A percentile compares a stretch with the other conserved stretches of the same genome.
phyloP scores from a whole-genome alignment of 2,113 vertebrate species.

The Forbesichthys papilliferus region DNA sequence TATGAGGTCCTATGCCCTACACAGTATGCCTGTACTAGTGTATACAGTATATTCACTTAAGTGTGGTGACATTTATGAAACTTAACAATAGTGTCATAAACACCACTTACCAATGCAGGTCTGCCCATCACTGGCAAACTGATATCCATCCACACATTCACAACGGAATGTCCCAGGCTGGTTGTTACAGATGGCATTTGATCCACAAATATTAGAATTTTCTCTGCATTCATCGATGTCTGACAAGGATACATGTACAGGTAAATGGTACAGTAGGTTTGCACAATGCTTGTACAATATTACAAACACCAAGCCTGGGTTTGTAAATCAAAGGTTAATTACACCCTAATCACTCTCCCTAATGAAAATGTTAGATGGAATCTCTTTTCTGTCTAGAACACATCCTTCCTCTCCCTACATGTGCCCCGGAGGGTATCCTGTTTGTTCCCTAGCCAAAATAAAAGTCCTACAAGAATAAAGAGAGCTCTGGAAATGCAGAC shows the following conservation, averaged over 20 bases:
- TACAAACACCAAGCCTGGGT: slow-evolving; percentile 26
- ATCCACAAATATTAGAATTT: slow-evolving; percentile 78
- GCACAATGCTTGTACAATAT: neutral
- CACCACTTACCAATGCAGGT: slow-evolving; percentile 84
- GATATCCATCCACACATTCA: slow-evolving; percentile 86
- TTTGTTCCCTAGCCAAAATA: slow-evolving; percentile 20
- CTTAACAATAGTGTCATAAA: neutral
- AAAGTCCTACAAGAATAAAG: slow-evolving; percentile 4
- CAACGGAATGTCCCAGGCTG: slow-evolving; percentile 93
- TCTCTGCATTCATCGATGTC: slow-evolving; percentile 90
- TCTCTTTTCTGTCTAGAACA: slow-evolving; percentile 53
- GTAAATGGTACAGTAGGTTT: neutral
- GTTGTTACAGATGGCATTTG: slow-evolving; percentile 85
- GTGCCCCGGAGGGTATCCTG: slow-evolving; percentile 47
- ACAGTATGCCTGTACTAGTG: no score
- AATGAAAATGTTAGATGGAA: slow-evolving; percentile 60
- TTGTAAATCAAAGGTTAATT: slow-evolving; percentile 35
- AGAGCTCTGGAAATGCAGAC: slow-evolving; percentile 1
- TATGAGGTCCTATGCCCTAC: no score
- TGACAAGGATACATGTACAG: slow-evolving; percentile 54
- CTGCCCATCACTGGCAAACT: slow-evolving; percentile 79
- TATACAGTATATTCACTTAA: no score
- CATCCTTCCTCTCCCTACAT: slow-evolving; percentile 51
- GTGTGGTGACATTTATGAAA: no score
- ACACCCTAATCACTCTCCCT: slow-evolving; percentile 51